These are phyloP conservation scores for Enteromius mattozi DNA, from an alignment of 2,797 vertebrate genomes.

Conservation along the genomic window DNA sequence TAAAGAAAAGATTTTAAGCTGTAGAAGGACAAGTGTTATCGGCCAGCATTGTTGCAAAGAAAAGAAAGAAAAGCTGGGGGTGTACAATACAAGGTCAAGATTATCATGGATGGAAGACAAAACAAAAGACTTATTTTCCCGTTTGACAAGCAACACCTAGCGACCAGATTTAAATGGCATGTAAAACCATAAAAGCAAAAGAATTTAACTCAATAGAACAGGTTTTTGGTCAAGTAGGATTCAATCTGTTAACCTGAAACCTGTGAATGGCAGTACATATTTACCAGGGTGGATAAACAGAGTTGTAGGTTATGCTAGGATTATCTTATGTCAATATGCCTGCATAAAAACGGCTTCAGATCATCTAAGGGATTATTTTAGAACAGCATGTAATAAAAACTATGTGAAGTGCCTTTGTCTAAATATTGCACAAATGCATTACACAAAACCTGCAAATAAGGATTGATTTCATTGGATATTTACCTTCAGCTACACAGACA, in stretches of 20 bases:
- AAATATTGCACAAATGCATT: constrained; percentile 24
- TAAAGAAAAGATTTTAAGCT: not conserved
- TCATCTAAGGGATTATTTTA: not conserved
- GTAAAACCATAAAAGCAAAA: not conserved
- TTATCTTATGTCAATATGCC: not conserved
- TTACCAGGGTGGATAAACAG: not conserved
- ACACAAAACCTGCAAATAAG: not conserved
- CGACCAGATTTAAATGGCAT: not conserved
- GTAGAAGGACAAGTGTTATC: not conserved
- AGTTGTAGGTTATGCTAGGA: not conserved
- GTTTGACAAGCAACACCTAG: not conserved
- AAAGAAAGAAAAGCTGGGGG: not conserved
- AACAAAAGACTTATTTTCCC: not conserved
- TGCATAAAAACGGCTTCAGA: not conserved
- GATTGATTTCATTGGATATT: not conserved
- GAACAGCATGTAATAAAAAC: not conserved
- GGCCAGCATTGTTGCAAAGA: not conserved
- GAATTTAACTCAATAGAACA: not conserved
- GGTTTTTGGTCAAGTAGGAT: not conserved
- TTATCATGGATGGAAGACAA: not conserved
- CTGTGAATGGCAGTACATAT: not conserved
- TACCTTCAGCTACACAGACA: not conserved
- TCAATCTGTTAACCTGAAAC: not conserved
- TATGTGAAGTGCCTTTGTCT: not conserved
- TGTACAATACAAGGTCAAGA: not conserved